phyloP scores from a whole-genome alignment of 2,888 invertebrate species.

The Crioceris asparagi region DNA sequence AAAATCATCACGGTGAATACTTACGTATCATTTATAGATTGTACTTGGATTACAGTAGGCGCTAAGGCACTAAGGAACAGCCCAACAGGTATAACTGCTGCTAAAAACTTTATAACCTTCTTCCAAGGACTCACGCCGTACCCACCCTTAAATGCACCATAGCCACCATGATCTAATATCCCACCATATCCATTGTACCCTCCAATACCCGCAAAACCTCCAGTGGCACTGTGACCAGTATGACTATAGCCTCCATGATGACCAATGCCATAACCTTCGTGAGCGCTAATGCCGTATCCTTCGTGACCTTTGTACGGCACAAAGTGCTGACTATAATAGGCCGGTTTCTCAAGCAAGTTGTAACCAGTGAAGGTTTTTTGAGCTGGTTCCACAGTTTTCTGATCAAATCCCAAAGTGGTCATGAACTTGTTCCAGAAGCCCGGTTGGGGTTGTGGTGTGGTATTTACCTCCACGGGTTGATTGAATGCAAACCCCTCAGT shows the following conservation, averaged over 20 bases:
- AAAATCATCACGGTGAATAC: constrained; percentile 13
- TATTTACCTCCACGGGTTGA: constrained; percentile 13
- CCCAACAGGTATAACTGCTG: constrained; percentile 60
- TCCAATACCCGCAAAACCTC: not conserved
- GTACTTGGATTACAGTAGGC: constrained; percentile 54
- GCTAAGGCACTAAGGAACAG: constrained; percentile 59
- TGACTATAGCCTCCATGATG: not conserved
- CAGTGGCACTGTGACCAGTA: too few relatives aligned
- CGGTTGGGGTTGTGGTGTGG: not conserved
- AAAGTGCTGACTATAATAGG: constrained; percentile 10
- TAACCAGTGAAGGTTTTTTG: constrained; percentile 20
- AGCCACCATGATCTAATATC: too few relatives aligned
- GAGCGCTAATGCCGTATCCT: not conserved
- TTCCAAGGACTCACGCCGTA: constrained; percentile 44
- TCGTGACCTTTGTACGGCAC: not conserved
- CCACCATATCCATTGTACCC: not conserved
- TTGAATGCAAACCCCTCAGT: constrained; percentile 18
- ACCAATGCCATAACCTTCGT: not conserved
- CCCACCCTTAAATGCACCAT: constrained; percentile 10
- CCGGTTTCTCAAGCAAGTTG: constrained; percentile 20
- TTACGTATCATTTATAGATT: constrained; percentile 32
- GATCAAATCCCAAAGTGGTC: constrained; percentile 4
- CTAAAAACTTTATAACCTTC: constrained; percentile 51
- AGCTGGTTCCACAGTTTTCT: constrained; percentile 3
- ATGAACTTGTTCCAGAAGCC: constrained; percentile 14